Base-by-base conservation (phyloP, 2,888 invertebrate species). In the Amphipyra berbera region DNA sequence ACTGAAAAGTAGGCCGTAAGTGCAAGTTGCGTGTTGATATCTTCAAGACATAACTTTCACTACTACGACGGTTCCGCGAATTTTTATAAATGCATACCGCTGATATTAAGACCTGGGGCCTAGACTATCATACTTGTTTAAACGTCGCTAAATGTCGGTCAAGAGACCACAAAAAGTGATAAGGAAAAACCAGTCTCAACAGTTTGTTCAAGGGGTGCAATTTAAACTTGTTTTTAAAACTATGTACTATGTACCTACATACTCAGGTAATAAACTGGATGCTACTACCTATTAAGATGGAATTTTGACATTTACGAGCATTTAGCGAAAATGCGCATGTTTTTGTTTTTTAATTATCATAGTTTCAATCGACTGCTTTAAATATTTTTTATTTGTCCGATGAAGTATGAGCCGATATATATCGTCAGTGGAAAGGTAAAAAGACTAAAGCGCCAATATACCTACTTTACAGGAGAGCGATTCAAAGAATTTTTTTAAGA, bases 1-100 rank as follows among this genome's bases (percentile, higher is more conserved):
- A 27, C 14, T 21, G 37, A 54, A 27, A 74, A 76, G 48, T 52
- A 14, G 59, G 50, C 45, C 14, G 15, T 42, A 10, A 48, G 33
- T 60, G 64, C 67, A 69, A 30, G 14, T 62, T 44, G 70, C 63
- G 59, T 68, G 73, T 78, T 78, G 71, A 73, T 62, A 48, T 48
- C 41, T 41, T 52, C 21, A 7, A 83, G 78, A 81, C 78, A 79
- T 77, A 53, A 88, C 91, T 90, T 91, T 91, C 91, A 87, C 90
- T 87, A 71, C 76, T 83, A 79, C 79, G 76, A 71, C 72, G 68
- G 73, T 85, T 84, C 82, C 69, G 82, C 77, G 86, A 87, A 87
- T 85, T 86, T 66, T 30, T 30, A 30, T 79, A 78, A 81, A 84
- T 79, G 75, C 80, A 53, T 57, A 55, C 68, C 67, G 70, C 70